Base-by-base conservation (phyloP, 2,113 vertebrate genomes). In the Muntiacus muntjak region DNA sequence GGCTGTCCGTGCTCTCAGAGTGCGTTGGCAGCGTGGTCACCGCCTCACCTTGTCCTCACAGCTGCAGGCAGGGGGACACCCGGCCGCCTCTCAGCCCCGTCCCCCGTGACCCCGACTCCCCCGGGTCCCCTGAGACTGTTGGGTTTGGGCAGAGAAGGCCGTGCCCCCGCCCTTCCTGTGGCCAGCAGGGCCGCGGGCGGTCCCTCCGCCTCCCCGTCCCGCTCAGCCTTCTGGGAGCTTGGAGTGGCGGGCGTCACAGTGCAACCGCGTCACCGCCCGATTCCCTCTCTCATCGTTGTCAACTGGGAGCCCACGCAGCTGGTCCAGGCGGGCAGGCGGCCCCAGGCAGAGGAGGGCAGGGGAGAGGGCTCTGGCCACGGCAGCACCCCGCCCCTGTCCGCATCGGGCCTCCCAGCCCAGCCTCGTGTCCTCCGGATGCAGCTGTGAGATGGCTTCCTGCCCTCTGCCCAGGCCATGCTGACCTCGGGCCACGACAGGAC, bases 1-100 rank as follows among this genome's bases (percentile, higher is more conserved):
- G 64, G 79, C 92, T 86, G 14, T 55, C 76, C 71, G 67, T 94
- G 96, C 97, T 97, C 91, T 98, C 92, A 36, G 58, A 97, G 96
- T 93, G 55, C 88, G 19, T 1, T 92, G 90, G 96, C 97, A 96
- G 95, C 36, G 11, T 1, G 26, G 64, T 88, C 81, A 33, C 90
- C 36, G 55, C 67, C 19, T 40, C 57, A 19, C 76, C 85, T 55
- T 93, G 33, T 91, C 40, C 7, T 30, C 89, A 33, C 64, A 2
- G 26, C 85, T 91, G 87, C 74, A 62, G 23, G 88, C 57, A 83
- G 85, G 55, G 62, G 40, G 33, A n/a, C 17, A 9, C 14, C 30
- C 0, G 0, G 60, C 60, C 6, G 7, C 60, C 30, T 64, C 55
- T 57, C 23, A 10, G 55, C 55, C 9, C 26, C 58, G 23, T 25